These are phyloP conservation scores for Caenorhabditis uteleia DNA, from an alignment of 2,888 invertebrate species.

Conservation along the genomic window DNA sequence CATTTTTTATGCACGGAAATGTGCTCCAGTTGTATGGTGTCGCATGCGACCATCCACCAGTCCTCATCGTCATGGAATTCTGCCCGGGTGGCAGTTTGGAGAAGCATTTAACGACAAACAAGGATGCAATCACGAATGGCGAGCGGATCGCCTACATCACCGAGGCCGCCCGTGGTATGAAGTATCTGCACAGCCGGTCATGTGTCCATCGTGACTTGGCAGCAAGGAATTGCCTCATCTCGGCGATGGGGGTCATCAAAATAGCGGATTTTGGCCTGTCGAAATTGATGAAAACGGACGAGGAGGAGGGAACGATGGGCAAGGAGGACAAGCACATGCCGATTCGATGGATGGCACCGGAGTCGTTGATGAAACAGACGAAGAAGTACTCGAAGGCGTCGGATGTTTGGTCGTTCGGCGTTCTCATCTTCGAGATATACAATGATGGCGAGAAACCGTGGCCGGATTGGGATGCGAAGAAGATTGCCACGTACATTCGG, in stretches of 20 bases:
- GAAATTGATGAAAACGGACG: slow-evolving; percentile 14
- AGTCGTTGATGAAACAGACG: slow-evolving; percentile 37
- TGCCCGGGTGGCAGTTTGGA: slow-evolving; percentile 73
- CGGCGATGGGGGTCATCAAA: slow-evolving; percentile 33
- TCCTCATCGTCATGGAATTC: slow-evolving; percentile 98
- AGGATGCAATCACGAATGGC: slow-evolving; percentile 6
- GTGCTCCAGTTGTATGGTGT: slow-evolving; percentile 83
- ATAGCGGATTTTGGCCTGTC: slow-evolving; percentile 51
- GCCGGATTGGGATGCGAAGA: slow-evolving; percentile 5
- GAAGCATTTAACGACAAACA: slow-evolving; percentile 32
- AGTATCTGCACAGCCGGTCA: slow-evolving; percentile 81
- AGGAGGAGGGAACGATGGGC: slow-evolving; percentile 3
- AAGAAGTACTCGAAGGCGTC: slow-evolving; percentile 34
- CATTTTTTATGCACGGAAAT: slow-evolving; percentile 12
- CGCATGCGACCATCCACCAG: slow-evolving; percentile 92
- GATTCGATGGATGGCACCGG: slow-evolving; percentile 61
- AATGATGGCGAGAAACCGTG: slow-evolving; percentile 5
- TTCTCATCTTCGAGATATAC: slow-evolving; percentile 47
- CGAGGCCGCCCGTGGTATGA: slow-evolving; percentile 80
- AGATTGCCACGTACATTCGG: slow-evolving; percentile 10
- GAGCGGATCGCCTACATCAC: slow-evolving; percentile 38
- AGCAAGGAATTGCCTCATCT: slow-evolving; percentile 80
- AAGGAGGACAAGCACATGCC: slow-evolving; percentile 22
- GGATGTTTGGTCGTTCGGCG: slow-evolving; percentile 58
- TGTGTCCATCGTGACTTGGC: slow-evolving; percentile 87